Conservation (phyloP, 1,140 invertebrate species). For the Sinella curviseta region DNA sequence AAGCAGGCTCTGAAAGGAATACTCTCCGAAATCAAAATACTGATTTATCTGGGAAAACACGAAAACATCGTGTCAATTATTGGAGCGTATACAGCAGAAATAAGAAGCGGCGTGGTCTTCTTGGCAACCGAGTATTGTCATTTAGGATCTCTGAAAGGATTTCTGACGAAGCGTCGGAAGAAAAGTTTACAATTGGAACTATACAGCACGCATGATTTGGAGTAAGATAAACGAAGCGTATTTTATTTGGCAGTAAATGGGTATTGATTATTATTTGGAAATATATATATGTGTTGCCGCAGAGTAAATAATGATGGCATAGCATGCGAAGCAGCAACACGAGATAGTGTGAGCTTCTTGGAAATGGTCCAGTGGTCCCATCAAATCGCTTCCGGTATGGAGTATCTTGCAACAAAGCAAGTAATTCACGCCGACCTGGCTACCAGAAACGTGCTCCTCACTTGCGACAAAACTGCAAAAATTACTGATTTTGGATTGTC, state of each 20-base stretch:
- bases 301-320: too few relatives aligned
- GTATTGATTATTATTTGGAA: too few relatives aligned
- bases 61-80: neutral
- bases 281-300: neutral
- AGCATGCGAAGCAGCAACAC: too few relatives aligned
- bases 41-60: neutral
- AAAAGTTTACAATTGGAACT: neutral
- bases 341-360: neutral
- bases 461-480: slow-evolving; percentile 20
- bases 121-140: neutral
- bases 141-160: neutral
- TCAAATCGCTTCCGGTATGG: slow-evolving; percentile 52
- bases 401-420: slow-evolving; percentile 54
- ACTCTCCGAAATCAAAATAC: neutral
- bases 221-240: too few relatives aligned
- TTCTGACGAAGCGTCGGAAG: neutral
- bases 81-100: slow-evolving; percentile 2
- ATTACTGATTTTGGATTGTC: slow-evolving; percentile 46
- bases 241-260: too few relatives aligned
- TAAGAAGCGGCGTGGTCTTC: neutral
- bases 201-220: too few relatives aligned
- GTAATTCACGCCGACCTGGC: slow-evolving; percentile 45
- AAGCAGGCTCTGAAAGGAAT: neutral
- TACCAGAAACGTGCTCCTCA: slow-evolving; percentile 42
- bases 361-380: slow-evolving; percentile 21